These are phyloP conservation scores for Clarias gariepinus DNA, from an alignment of 2,113 vertebrate species.

Conservation along the genomic window DNA sequence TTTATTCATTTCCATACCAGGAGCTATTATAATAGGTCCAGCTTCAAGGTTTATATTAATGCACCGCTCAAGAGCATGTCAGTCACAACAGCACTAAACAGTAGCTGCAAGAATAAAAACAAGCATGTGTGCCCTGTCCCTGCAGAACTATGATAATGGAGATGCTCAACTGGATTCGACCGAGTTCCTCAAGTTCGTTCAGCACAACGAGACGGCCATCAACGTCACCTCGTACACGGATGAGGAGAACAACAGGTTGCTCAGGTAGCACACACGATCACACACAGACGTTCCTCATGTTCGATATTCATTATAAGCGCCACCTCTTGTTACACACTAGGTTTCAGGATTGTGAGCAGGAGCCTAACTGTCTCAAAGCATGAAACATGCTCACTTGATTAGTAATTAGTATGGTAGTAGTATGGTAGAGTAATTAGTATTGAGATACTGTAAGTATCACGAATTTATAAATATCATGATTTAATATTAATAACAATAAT, in stretches of 20 bases:
- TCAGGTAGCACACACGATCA: constrained; percentile 72
- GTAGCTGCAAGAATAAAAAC: background rate
- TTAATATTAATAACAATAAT: no score
- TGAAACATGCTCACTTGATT: no score
- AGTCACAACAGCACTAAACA: no score
- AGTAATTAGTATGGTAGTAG: no score
- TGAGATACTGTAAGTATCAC: no score
- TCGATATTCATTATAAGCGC: no score
- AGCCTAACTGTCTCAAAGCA: no score
- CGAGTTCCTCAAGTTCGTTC: constrained; percentile 89
- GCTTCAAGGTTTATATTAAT: background rate
- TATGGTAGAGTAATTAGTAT: no score
- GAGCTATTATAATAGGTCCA: background rate
- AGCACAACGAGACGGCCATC: constrained; percentile 86
- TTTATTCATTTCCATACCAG: background rate
- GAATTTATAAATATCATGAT: no score
- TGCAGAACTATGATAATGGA: constrained; percentile 81
- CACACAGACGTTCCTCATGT: background rate
- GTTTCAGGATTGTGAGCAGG: no score
- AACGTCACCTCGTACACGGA: constrained; percentile 82
- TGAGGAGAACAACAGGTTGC: constrained; percentile 83
- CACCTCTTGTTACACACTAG: no score
- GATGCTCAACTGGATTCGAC: constrained; percentile 83
- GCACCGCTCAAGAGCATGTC: background rate
- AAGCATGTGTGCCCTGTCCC: background rate